phyloP scores from a whole-genome alignment of 92 coral and sea anemone species.

The Heliopora coerulea region DNA sequence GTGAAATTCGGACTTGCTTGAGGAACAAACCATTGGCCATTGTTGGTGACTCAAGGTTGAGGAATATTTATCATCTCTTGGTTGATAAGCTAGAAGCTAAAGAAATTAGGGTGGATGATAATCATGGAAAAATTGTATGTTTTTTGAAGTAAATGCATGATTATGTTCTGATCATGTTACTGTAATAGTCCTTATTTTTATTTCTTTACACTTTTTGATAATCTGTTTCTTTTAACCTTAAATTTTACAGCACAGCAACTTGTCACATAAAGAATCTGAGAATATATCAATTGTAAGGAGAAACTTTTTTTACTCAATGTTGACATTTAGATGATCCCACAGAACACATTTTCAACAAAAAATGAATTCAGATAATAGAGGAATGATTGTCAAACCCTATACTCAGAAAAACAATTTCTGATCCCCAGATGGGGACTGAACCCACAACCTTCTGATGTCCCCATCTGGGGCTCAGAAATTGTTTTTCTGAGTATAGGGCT shows the following conservation, averaged over 20 bases:
- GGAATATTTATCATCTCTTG: constrained; percentile 71
- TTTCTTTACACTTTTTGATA: background rate
- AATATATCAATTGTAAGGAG: constrained; percentile 61
- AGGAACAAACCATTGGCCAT: constrained; percentile 80
- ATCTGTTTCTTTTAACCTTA: too few species aligned
- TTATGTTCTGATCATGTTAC: too few species aligned
- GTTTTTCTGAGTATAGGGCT: too few species aligned
- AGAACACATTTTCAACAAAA: too few species aligned
- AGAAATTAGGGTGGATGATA: constrained; percentile 33
- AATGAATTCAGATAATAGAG: too few species aligned
- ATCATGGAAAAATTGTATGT: constrained; percentile 58
- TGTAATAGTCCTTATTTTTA: background rate
- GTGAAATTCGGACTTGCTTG: constrained; percentile 79
- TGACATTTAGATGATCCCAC: too few species aligned
- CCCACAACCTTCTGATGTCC: too few species aligned
- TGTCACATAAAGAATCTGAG: constrained; percentile 46
- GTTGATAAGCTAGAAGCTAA: constrained; percentile 61
- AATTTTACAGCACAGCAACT: constrained; percentile 55
- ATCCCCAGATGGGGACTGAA: too few species aligned
- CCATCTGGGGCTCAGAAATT: too few species aligned
- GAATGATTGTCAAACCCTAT: too few species aligned
- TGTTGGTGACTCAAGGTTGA: constrained; percentile 87
- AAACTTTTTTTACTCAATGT: background rate
- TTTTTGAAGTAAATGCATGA: background rate
- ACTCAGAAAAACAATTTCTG: too few species aligned